Base-by-base conservation (phyloP, 1,140 invertebrate species). In the Aphaenogaster rudis region DNA sequence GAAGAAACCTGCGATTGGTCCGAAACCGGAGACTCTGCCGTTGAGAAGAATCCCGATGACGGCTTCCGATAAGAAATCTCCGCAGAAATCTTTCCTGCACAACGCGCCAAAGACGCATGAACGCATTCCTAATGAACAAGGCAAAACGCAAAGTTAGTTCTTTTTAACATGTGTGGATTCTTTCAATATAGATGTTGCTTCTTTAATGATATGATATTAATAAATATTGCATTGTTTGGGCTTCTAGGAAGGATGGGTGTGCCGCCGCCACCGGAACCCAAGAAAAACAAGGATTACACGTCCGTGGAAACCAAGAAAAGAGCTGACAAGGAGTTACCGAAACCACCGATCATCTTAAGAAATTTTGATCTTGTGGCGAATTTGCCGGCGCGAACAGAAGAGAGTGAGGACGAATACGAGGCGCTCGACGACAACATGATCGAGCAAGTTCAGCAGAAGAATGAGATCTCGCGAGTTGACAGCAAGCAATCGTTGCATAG, bases 321-420 rank as follows among this genome's bases (percentile, higher is more conserved):
- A 80, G n/a, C 7, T 9, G 86, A 61, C 17, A 87, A 66, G 8
- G 61, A 72, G 1, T 64, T 67, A 61, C 11, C 91, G 5, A 90
- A 92, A 15, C 90, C 90, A 0, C 90, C 91, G 3, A 84, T 86
- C 0, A 92, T 86, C 9, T 91, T 95, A n/a, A 92, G 91, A 36
- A 94, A 92, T 48, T 93, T 95, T 0, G 95, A 95, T 64, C 89
- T 95, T 0, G 92, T 95, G 0, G 94, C 93, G 0, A 95, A 95
- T 91, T 88, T 95, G n/a, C 94, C 95, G 0, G 88, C 89, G 11
- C 88, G 87, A 59, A 92, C 92, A 9, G 91, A 93, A 7, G 93
- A 93, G 50, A 93, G 93, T 39, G 94, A 95, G 7, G 94, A 95
- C 36, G 94, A 95, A 21, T 95, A 95, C 36, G 94, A 95, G 59